Base-by-base conservation (phyloP, 1,140 invertebrate species). In the Phenacoccus solenopsis region DNA sequence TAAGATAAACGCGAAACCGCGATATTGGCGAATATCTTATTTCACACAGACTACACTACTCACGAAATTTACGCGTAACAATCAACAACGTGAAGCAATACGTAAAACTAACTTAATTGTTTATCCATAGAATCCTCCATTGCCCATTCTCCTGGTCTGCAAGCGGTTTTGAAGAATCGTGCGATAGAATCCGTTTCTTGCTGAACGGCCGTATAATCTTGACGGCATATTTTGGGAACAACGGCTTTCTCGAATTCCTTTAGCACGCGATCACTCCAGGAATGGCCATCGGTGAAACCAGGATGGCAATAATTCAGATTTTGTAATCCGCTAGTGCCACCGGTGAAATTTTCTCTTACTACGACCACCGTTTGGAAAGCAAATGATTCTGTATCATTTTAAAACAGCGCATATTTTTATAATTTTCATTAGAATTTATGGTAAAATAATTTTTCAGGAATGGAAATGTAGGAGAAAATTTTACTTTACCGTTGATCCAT, bases 71-170 rank as follows among this genome's bases (percentile, higher is more conserved):
- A n/a, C n/a, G n/a, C n/a, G n/a, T n/a, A n/a, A n/a, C n/a, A n/a
- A n/a, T n/a, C n/a, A n/a, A n/a, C n/a, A n/a, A n/a, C n/a, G n/a
- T n/a, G n/a, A n/a, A n/a, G n/a, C n/a, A n/a, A n/a, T n/a, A n/a
- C n/a, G n/a, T n/a, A n/a, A n/a, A n/a, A 80, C 83, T 84, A 79
- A 88, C 87, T 88, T 0, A 88, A 77, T 70, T 77, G 72, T 69
- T 76, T 73, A 74, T 88, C 83, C 0, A 83, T 75, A 1, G 77
- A 73, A 0, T 72, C 69, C 72, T 87, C 83, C 0, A 79, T 69
- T 1, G 82, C 82, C 87, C 87, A 89, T 0, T 78, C 76, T 38
- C 88, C 87, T n/a, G 87, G 87, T 67, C 85, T 77, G 77, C 88
- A 89, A 67, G 82, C 83, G 5, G 76, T 79, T 1, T 79, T 78